phyloP scores from a whole-genome alignment of 2,888 invertebrate genomes.

The Orthosia cruda region DNA sequence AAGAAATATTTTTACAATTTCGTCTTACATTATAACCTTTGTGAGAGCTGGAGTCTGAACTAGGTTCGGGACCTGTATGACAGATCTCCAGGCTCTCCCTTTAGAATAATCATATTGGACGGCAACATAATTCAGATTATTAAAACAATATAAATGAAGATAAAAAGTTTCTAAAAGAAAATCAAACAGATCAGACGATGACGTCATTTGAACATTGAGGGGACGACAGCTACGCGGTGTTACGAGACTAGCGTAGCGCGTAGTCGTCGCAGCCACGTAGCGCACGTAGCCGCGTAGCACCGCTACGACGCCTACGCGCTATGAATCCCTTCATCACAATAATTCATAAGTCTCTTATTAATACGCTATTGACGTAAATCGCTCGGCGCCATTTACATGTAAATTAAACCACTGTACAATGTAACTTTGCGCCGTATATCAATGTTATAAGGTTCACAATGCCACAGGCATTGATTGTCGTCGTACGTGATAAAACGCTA shows the following conservation, averaged over 20 bases:
- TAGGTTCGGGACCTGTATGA: too few species aligned
- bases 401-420: slow-evolving; percentile 30
- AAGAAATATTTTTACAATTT: too few species aligned
- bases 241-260: slow-evolving; percentile 26
- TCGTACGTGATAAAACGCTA: too few species aligned
- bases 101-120: too few species aligned
- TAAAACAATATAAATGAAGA: too few species aligned
- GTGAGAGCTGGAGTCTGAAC: too few species aligned
- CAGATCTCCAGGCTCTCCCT: too few species aligned
- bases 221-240: slow-evolving; percentile 12
- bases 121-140: too few species aligned
- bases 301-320: slow-evolving; percentile 57
- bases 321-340: slow-evolving; percentile 53
- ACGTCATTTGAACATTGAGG: slow-evolving; percentile 15
- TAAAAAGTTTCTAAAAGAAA: slow-evolving; percentile 16
- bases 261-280: background rate
- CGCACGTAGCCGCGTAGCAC: slow-evolving; percentile 46
- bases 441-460: slow-evolving; percentile 24
- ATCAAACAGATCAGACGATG: slow-evolving; percentile 24
- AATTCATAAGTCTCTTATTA: slow-evolving; percentile 53
- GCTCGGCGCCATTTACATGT: slow-evolving; percentile 52
- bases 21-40: too few species aligned
- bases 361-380: slow-evolving; percentile 65
- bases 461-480: background rate
- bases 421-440: slow-evolving; percentile 8